Evolutionary conservation across 37 sponge, comb jelly and placozoan genomes (phyloP).

Genomic region (Hormiphora californensis): DNA sequence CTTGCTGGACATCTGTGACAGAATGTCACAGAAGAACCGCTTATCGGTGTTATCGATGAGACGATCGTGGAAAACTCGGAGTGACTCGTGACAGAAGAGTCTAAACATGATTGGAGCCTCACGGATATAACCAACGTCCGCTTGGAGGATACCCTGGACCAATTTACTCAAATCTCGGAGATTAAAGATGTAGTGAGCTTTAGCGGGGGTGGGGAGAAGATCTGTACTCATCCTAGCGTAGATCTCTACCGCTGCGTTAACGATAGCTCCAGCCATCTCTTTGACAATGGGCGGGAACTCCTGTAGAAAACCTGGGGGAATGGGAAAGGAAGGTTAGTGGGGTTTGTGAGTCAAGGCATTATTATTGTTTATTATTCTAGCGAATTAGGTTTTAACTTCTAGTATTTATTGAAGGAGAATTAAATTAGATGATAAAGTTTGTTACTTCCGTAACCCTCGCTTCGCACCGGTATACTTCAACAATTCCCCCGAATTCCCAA

Average conservation of each 20-base stretch:
- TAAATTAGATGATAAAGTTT: no score
- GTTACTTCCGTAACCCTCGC: no score
- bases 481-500: no score
- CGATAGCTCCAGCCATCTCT: slow-evolving; percentile 82
- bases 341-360: no score
- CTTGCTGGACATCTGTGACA: slow-evolving; percentile 90
- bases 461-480: no score
- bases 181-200: slow-evolving; percentile 98
- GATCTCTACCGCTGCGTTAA: slow-evolving; percentile 90
- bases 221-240: slow-evolving; percentile 95
- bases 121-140: slow-evolving; percentile 91
- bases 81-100: slow-evolving; percentile 93
- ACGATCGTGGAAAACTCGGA: slow-evolving; percentile 95
- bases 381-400: no score
- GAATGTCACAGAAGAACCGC: slow-evolving; percentile 81
- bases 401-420: no score
- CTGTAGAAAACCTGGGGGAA: slow-evolving; percentile 75
- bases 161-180: slow-evolving; percentile 95
- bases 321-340: no score
- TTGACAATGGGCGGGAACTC: slow-evolving; percentile 90
- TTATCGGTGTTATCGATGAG: slow-evolving; percentile 88
- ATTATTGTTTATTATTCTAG: no score
- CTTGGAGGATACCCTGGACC: slow-evolving; percentile 96
- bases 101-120: slow-evolving; percentile 80
- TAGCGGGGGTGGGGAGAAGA: slow-evolving; percentile 94